Evolutionary conservation across 2,797 vertebrate genomes (phyloP).

Genomic region (Octomys mimax): DNA sequence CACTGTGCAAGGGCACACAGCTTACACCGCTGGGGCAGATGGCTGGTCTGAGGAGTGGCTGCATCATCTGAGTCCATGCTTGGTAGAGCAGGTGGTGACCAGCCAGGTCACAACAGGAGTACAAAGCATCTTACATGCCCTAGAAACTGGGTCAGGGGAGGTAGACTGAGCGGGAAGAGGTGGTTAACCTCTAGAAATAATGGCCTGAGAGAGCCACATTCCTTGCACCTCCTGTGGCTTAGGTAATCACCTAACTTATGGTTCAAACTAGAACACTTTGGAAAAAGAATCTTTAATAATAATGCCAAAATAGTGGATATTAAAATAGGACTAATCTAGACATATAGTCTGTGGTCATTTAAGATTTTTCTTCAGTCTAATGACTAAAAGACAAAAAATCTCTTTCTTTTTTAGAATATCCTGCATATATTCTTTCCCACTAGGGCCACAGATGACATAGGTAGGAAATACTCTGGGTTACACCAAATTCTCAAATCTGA

Average conservation of each 20-base stretch:
- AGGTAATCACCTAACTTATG: background rate
- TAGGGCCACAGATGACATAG: background rate
- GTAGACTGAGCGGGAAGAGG: background rate
- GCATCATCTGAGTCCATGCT: background rate
- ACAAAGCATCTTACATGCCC: background rate
- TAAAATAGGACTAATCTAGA: background rate
- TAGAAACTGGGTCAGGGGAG: background rate
- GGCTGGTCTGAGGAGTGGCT: background rate
- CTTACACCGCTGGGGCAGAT: background rate
- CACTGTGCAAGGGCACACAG: background rate
- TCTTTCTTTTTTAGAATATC: conserved; percentile 8
- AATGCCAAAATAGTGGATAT: background rate
- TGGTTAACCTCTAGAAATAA: background rate
- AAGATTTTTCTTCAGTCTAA: background rate
- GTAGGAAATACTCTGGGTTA: background rate
- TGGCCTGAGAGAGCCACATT: background rate
- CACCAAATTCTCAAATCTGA: background rate
- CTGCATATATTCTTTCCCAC: background rate
- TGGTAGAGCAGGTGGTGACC: background rate
- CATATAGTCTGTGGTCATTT: background rate
- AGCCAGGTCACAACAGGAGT: background rate
- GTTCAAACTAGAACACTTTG: background rate
- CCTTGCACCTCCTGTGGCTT: background rate
- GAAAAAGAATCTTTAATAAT: background rate
- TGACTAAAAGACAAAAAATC: background rate